Conservation (phyloP, 2,888 invertebrate species). For the Resseliella maxima region DNA sequence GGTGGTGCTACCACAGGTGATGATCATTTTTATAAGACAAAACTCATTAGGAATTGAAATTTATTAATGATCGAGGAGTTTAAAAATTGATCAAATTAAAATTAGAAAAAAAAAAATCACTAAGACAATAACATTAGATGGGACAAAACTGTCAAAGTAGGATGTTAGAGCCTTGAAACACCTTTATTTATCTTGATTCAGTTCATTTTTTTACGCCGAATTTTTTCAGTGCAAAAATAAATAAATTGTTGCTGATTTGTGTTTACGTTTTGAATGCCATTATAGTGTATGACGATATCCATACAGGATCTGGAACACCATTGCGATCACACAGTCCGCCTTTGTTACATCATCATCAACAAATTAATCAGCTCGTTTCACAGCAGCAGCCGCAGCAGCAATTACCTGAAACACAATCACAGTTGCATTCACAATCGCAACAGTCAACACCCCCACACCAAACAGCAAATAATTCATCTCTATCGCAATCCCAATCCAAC, state of each 20-base stretch:
- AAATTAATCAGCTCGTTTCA: slow-evolving; percentile 56
- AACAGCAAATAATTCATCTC: slow-evolving; percentile 59
- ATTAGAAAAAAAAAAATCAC: no score
- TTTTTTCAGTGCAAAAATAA: background rate
- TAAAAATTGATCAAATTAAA: no score
- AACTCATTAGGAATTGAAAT: no score
- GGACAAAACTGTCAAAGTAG: background rate
- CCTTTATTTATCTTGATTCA: background rate
- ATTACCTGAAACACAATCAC: slow-evolving; percentile 63
- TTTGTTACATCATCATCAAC: slow-evolving; percentile 60
- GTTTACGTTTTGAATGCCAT: background rate
- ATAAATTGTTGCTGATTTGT: background rate
- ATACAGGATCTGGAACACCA: slow-evolving; percentile 61
- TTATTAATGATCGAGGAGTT: no score
- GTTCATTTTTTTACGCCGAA: background rate
- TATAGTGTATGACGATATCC: slow-evolving; percentile 69
- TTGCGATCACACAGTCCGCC: slow-evolving; percentile 59
- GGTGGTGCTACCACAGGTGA: slow-evolving; percentile 69
- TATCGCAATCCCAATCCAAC: slow-evolving; percentile 64
- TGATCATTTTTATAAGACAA: background rate
- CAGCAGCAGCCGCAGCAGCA: slow-evolving; percentile 61
- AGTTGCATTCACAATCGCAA: slow-evolving; percentile 63
- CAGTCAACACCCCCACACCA: slow-evolving; percentile 61
- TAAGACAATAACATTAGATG: no score
- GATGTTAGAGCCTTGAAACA: background rate